These are phyloP conservation scores for Cottoperca gobio DNA, from an alignment of 2,797 vertebrate genomes.

Conservation along the genomic window DNA sequence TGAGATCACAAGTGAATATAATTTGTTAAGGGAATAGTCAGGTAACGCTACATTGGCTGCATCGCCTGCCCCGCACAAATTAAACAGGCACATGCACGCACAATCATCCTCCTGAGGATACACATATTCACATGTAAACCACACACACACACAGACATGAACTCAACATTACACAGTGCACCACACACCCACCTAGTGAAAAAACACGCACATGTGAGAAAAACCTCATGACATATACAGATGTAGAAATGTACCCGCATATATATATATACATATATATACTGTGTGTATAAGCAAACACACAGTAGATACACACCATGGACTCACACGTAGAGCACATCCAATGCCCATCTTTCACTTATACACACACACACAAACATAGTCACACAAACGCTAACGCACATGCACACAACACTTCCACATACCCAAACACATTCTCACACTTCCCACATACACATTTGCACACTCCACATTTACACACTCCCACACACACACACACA, in stretches of 20 bases:
- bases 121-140: not conserved
- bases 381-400: not conserved
- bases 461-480: constrained; percentile 24
- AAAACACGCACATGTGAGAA: constrained; percentile 17
- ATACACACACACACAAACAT: constrained; percentile 7
- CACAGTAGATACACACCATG: constrained; percentile 6
- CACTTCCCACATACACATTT: constrained; percentile 47
- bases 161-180: not conserved
- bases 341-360: not conserved
- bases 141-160: not conserved
- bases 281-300: not conserved
- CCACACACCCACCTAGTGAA: constrained; percentile 9
- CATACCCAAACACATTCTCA: constrained; percentile 33
- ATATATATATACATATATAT: no score
- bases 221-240: not conserved
- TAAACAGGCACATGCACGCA: constrained; percentile 48
- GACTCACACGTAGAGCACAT: not conserved
- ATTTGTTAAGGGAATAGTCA: constrained; percentile 73
- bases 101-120: constrained; percentile 13
- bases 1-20: constrained; percentile 71
- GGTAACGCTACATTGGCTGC: constrained; percentile 43
- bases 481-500: constrained; percentile 16
- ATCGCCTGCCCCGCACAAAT: constrained; percentile 30
- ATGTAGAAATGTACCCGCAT: not conserved
- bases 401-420: constrained; percentile 1